A percentile compares a stretch with the other conserved stretches of the same genome.
Conservation (phyloP, 2,888 invertebrate genomes). For the Resseliella maxima region DNA sequence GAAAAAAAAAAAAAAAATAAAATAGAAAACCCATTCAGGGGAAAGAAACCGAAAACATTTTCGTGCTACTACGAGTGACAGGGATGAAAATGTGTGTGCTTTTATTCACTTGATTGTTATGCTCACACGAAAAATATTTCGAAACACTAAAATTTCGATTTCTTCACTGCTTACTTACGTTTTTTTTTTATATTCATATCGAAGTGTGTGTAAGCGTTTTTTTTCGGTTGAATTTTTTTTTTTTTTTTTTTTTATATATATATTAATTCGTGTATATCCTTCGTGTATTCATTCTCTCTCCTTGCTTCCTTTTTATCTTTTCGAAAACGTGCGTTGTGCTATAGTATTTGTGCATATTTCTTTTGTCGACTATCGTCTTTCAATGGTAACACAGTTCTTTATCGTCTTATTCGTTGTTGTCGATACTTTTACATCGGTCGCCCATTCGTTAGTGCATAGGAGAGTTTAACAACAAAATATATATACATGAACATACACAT, state of each 20-base stretch:
- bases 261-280: not conserved
- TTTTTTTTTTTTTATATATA: not conserved
- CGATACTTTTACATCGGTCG: not conserved
- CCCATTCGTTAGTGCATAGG: not conserved
- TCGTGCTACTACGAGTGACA: not conserved
- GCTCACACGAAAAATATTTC: conserved; percentile 25
- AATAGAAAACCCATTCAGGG: conserved; percentile 54
- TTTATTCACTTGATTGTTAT: conserved; percentile 38
- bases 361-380: conserved; percentile 31
- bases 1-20: not conserved
- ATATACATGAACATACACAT: not conserved
- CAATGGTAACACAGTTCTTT: not conserved
- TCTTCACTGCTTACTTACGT: not conserved
- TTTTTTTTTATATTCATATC: conserved; percentile 17
- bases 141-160: conserved; percentile 47
- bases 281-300: not conserved
- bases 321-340: not conserved
- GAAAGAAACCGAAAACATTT: not conserved
- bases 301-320: not conserved
- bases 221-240: too few species aligned
- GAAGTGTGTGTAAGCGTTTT: too few species aligned
- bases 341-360: conserved; percentile 52
- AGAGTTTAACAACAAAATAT: not conserved
- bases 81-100: conserved; percentile 15
- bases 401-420: not conserved